Evolutionary conservation across 2,888 invertebrate genomes (phyloP), one percentile per base, ranked within the genome.

Genomic region (Acrobasis consociella): DNA sequence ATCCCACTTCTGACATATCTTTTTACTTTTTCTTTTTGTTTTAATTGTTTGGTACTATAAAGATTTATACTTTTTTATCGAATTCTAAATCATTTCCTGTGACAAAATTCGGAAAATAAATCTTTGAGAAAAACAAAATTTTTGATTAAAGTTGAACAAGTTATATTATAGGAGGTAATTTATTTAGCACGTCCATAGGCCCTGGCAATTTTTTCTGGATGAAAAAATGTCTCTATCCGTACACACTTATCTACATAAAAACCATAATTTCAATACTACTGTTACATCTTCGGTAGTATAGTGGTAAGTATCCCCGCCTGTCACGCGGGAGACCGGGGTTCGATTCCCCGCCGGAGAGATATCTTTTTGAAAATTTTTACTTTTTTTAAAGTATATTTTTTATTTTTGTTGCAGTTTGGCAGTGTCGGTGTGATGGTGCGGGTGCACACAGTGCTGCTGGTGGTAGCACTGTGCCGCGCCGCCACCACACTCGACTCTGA

Each of bases 1-100:
- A 95, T 95, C 95, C 95, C 95, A 95, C 95, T 95, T 95, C 95
- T 95, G 95, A 95, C 95, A 95, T 83, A 83, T 66, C 67, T 79
- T 91, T 89, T 93, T 86, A 73, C 22, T 16, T 59, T 71, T 72
- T 71, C 61, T 62, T 66, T 65, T 42, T 9, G n/a, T n/a, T n/a
- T n/a, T n/a, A n/a, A n/a, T n/a, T n/a, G n/a, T n/a, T n/a, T n/a
- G n/a, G n/a, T n/a, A n/a, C n/a, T n/a, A n/a, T n/a, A n/a, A n/a
- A n/a, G n/a, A n/a, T n/a, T n/a, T n/a, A n/a, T n/a, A n/a, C n/a
- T n/a, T n/a, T n/a, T n/a, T n/a, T n/a, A n/a, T n/a, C n/a, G n/a
- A n/a, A n/a, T n/a, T n/a, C n/a, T n/a, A n/a, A n/a, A n/a, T n/a
- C n/a, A n/a, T n/a, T n/a, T n/a, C n/a, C n/a, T n/a, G n/a, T n/a